Conservation (phyloP, 2,797 vertebrate genomes). For the Gymnodraco acuticeps region DNA sequence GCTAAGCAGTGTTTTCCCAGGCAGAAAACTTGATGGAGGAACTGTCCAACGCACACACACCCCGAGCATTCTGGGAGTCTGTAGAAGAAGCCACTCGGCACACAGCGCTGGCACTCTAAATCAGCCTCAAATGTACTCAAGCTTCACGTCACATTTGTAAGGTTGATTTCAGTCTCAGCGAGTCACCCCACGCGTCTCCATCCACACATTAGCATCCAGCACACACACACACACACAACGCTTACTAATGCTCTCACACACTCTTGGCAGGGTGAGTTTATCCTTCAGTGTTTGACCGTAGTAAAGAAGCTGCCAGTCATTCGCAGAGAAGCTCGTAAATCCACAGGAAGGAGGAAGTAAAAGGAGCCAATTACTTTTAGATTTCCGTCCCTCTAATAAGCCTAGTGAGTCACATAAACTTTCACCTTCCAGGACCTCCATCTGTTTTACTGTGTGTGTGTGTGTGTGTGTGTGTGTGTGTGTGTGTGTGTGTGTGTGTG, state of each 20-base stretch:
- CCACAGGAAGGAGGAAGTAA: slow-evolving; percentile 75
- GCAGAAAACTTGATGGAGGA: slow-evolving; percentile 79
- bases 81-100: slow-evolving; percentile 87
- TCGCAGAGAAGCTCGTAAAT: slow-evolving; percentile 78
- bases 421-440: slow-evolving; percentile 81
- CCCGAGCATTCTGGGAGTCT: slow-evolving; percentile 75
- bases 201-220: slow-evolving; percentile 31
- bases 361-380: slow-evolving; percentile 83
- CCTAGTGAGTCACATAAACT: slow-evolving; percentile 83
- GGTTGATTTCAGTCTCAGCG: slow-evolving; percentile 89
- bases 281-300: slow-evolving; percentile 80
- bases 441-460: slow-evolving; percentile 65
- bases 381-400: slow-evolving; percentile 83
- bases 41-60: slow-evolving; percentile 66
- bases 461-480: slow-evolving; percentile 6
- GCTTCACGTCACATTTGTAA: slow-evolving; percentile 93
- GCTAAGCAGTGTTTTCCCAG: slow-evolving; percentile 76
- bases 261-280: slow-evolving; percentile 51
- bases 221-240: slow-evolving; percentile 11
- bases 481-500: slow-evolving; percentile 19
- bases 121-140: slow-evolving; percentile 92
- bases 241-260: slow-evolving; percentile 33
- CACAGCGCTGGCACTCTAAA: slow-evolving; percentile 88
- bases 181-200: slow-evolving; percentile 67
- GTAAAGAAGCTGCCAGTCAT: slow-evolving; percentile 84